Evolutionary conservation across 2,888 invertebrate species (phyloP), one percentile per base, ranked within the genome.

Genomic region (Hyles lineata): DNA sequence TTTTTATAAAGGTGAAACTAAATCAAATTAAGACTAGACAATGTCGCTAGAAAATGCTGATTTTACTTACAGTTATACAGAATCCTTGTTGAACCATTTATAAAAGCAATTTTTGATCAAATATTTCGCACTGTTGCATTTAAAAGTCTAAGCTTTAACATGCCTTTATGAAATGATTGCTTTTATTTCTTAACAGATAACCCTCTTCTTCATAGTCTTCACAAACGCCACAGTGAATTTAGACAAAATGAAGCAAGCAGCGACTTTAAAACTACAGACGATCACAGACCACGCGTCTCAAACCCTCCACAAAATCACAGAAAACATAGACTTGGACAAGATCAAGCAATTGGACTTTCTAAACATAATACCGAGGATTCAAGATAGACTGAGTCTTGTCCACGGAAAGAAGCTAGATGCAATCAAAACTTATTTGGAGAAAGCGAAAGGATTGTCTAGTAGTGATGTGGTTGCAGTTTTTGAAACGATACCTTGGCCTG

Each of bases 221-320:
- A 76, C 87, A 55, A 77, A 84, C 72, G 90, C 89, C 0, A 91
- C 91, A 17, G 76, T 91, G 4, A 87, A 90, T 74, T 73, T 92
- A 0, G 80, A 90, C 29, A 85, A 86, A 61, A 73, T 93, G 1
- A 88, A 87, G 73, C 86, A 89, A 25, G 86, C 69, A 7, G 89
- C 90, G 0, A 85, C 88, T 2, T 79, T 75, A 8, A 85, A 85
- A 62, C 72, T 89, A 0, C 83, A 86, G 70, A 78, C 79, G 59
- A 55, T 87, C 0, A 72, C 79, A 6, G 79, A 80, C 23, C 76
- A 85, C 9, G 89, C 90, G 0, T 79, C 88, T 0, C 74, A 78
- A 0, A 82, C 84, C 2, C 25, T 88, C 4, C 77, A 87, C 61
- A 82, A 86, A 25, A 75, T 89, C 0, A 80, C 82, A 0, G 84